Conservation (phyloP, 2,113 vertebrate genomes). For the Campylomormyrus numenius region DNA sequence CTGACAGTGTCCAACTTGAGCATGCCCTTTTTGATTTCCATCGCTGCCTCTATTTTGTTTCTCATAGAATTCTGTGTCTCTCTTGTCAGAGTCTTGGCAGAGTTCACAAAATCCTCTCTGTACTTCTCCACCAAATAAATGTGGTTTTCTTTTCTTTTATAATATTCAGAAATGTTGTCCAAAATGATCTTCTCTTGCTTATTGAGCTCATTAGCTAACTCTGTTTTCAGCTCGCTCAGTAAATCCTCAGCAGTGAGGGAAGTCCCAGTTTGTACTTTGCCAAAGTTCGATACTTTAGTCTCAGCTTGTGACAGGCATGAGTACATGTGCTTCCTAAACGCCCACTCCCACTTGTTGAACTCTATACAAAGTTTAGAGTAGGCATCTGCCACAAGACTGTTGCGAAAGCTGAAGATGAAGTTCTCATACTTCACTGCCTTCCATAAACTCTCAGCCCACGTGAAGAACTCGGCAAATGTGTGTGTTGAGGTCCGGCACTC, state of each 20-base stretch:
- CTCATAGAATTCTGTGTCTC: constrained; percentile 23
- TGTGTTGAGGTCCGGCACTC: neutral
- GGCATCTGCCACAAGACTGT: constrained; percentile 37
- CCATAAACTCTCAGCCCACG: constrained; percentile 32
- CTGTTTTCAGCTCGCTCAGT: neutral
- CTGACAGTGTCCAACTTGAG: constrained; percentile 19
- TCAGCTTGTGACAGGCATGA: constrained; percentile 31
- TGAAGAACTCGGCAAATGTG: constrained; percentile 32
- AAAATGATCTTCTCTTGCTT: constrained; percentile 18
- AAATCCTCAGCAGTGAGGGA: constrained; percentile 6
- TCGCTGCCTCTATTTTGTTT: constrained; percentile 18
- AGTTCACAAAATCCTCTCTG: constrained; percentile 30
- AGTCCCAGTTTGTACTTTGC: constrained; percentile 18
- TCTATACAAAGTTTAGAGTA: constrained; percentile 29
- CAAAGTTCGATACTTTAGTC: constrained; percentile 45
- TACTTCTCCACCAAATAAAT: constrained; percentile 31
- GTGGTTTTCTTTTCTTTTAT: constrained; percentile 17
- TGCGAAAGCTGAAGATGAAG: constrained; percentile 43
- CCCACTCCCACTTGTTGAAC: constrained; percentile 35
- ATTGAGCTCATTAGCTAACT: neutral
- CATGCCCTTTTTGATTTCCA: constrained; percentile 24
- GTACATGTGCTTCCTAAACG: constrained; percentile 26
- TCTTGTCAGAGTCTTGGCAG: constrained; percentile 5
- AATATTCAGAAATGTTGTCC: constrained; percentile 24
- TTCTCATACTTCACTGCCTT: constrained; percentile 32